A percentile compares a stretch with the other conserved stretches of the same genome.
These are phyloP conservation scores for Tapirus indicus DNA, from an alignment of 2,797 vertebrate species.

Conservation along the genomic window DNA sequence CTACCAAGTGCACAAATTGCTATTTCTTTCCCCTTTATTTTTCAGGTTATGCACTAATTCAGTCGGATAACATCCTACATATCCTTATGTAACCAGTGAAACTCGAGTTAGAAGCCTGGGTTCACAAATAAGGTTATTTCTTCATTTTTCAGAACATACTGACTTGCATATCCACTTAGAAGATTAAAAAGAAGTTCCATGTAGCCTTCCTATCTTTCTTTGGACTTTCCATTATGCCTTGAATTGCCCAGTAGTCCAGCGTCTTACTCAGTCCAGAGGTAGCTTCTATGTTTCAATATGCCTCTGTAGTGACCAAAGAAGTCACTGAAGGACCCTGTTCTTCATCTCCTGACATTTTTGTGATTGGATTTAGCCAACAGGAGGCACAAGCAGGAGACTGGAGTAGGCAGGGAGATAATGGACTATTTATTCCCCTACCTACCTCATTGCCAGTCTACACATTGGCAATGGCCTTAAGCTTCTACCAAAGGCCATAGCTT, in stretches of 20 bases:
- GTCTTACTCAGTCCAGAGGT: background rate
- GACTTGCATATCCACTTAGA: background rate
- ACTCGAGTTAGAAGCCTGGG: background rate
- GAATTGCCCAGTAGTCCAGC: background rate
- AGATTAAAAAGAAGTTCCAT: background rate
- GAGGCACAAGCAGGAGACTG: background rate
- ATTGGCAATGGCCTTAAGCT: background rate
- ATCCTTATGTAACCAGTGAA: background rate
- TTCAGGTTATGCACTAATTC: background rate
- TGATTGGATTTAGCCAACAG: background rate
- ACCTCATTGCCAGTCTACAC: background rate
- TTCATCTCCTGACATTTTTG: background rate
- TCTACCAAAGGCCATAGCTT: background rate
- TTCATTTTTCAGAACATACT: background rate
- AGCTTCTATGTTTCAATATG: background rate
- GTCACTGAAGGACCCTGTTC: background rate
- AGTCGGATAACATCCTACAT: background rate
- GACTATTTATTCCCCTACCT: background rate
- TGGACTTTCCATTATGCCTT: background rate
- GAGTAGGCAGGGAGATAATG: background rate
- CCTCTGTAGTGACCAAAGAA: background rate
- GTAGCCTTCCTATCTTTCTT: background rate
- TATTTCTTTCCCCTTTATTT: background rate
- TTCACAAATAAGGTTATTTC: background rate
- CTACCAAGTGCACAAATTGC: background rate